These are phyloP conservation scores for Mallotus villosus DNA, from an alignment of 2,797 vertebrate genomes.

Conservation along the genomic window DNA sequence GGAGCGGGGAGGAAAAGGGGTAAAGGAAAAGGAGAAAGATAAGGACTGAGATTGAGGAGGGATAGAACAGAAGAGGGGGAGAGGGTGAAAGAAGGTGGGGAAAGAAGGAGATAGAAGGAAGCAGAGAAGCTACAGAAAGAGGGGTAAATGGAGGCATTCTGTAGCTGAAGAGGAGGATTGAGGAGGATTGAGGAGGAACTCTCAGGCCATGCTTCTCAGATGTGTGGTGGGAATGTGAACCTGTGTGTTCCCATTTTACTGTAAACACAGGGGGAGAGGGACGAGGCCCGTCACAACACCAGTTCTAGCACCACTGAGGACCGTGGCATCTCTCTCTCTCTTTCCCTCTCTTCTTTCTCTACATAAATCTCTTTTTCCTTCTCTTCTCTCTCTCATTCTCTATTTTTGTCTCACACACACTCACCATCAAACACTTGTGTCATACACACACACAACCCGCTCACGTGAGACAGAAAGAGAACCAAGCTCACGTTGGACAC, in stretches of 20 bases:
- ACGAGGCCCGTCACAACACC: slow-evolving; percentile 42
- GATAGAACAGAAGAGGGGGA: slow-evolving; percentile 31
- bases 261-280: slow-evolving; percentile 67
- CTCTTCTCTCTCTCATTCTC: no score
- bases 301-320: slow-evolving; percentile 32
- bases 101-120: neutral
- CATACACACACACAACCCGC: no score
- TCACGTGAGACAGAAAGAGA: slow-evolving; percentile 36
- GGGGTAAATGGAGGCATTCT: neutral
- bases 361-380: no score
- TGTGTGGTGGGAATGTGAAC: slow-evolving; percentile 16
- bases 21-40: slow-evolving; percentile 32
- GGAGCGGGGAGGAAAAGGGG: slow-evolving; percentile 47
- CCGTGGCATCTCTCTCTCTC: slow-evolving; percentile 6
- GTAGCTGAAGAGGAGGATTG: slow-evolving; percentile 43
- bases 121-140: neutral
- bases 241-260: slow-evolving; percentile 55
- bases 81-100: no score
- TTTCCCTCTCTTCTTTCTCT: neutral
- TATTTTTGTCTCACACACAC: no score
- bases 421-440: no score
- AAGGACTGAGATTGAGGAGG: slow-evolving; percentile 21
- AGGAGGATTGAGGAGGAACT: slow-evolving; percentile 30
- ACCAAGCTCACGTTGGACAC: slow-evolving; percentile 43
- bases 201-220: slow-evolving; percentile 8